Conservation (phyloP, 1,140 invertebrate genomes). For the Vollenhovia emeryi region DNA sequence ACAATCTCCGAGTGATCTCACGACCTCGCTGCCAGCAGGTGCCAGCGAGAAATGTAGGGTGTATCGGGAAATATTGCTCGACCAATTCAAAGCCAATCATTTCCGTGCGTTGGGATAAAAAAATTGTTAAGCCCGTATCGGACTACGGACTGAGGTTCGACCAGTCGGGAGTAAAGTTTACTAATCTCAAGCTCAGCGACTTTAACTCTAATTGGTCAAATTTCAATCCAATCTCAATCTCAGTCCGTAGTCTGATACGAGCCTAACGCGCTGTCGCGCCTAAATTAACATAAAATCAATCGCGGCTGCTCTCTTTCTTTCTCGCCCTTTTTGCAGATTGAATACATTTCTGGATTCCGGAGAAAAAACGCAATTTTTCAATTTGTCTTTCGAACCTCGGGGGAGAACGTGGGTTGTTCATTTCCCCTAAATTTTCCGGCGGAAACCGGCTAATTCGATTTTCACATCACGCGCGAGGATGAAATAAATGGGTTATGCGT, state of each 20-base stretch:
- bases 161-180: too few species aligned
- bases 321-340: not conserved
- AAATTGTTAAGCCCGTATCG: too few species aligned
- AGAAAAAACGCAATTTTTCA: not conserved
- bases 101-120: too few species aligned
- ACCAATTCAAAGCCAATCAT: not conserved
- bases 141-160: too few species aligned
- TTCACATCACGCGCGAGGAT: not conserved
- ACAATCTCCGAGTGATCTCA: not conserved
- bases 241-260: too few species aligned
- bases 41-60: not conserved
- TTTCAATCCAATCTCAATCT: too few species aligned
- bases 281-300: not conserved
- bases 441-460: not conserved
- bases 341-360: not conserved
- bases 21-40: slow-evolving; percentile 14
- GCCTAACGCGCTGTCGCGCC: not conserved
- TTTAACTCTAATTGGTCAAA: too few species aligned
- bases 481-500: not conserved
- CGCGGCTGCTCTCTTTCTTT: not conserved
- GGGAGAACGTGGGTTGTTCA: not conserved
- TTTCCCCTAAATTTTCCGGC: not conserved
- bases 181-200: too few species aligned
- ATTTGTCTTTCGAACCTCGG: not conserved
- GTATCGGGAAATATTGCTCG: not conserved